These are phyloP conservation scores for Aphodius sticticus DNA, from an alignment of 2,888 invertebrate species.

Conservation along the genomic window DNA sequence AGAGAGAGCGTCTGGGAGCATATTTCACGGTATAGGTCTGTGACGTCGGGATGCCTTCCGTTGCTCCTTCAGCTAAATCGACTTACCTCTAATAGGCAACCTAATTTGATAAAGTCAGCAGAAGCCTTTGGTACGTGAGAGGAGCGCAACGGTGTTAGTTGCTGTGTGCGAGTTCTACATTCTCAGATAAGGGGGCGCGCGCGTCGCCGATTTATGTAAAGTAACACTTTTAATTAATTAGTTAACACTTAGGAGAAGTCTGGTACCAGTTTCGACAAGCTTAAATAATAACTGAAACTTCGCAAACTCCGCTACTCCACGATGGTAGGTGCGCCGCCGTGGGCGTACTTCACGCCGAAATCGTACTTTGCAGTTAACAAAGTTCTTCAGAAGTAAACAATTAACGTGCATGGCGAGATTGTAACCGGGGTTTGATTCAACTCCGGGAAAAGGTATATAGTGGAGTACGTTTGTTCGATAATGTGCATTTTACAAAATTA, in stretches of 20 bases:
- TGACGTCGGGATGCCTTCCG: slow-evolving; percentile 4
- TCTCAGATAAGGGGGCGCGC: not conserved
- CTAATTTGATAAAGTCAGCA: slow-evolving; percentile 17
- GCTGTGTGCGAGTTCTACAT: not conserved
- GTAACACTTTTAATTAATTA: slow-evolving; percentile 22
- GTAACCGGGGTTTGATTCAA: not conserved
- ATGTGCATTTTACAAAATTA: too few relatives aligned
- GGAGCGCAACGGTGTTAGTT: not conserved
- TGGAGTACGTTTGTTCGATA: too few relatives aligned
- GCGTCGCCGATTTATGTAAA: slow-evolving; percentile 14
- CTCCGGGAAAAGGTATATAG: not conserved
- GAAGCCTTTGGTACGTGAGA: not conserved
- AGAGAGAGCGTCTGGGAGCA: not conserved
- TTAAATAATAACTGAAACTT: not conserved
- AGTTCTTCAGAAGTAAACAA: not conserved
- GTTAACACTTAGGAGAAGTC: slow-evolving; percentile 5
- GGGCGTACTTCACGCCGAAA: not conserved
- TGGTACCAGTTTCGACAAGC: not conserved
- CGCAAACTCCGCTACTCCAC: not conserved
- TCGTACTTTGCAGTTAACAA: not conserved
- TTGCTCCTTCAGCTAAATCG: slow-evolving; percentile 13
- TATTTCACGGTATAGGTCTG: not conserved
- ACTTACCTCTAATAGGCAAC: slow-evolving; percentile 17
- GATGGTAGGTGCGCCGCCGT: not conserved
- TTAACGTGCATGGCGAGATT: not conserved